A percentile compares a stretch with the other conserved stretches of the same genome.
phyloP scores from a whole-genome alignment of 2,113 vertebrate species.

The Pterocles burchelli region DNA sequence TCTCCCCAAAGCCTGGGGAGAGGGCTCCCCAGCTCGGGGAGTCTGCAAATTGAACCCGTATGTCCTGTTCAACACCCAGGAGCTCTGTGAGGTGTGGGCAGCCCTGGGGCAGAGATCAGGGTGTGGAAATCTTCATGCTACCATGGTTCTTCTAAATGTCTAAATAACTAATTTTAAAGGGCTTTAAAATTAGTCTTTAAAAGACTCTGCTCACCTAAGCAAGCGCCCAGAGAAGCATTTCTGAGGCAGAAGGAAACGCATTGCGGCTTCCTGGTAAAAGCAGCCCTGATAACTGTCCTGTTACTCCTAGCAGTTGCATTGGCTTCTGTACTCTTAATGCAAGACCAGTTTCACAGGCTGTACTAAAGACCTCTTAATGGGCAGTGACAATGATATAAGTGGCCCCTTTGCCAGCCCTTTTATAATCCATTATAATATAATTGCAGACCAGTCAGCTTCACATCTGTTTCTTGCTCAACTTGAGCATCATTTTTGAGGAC shows the following conservation, averaged over 20 bases:
- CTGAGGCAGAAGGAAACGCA: not conserved
- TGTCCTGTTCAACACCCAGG: not conserved
- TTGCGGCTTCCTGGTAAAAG: not conserved
- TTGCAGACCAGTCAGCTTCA: not conserved
- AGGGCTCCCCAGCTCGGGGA: not conserved
- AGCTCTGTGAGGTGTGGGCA: not conserved
- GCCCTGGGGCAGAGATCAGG: not conserved
- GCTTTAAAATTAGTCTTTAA: not conserved
- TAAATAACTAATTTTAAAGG: not conserved
- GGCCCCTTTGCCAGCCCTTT: not conserved
- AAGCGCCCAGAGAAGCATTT: not conserved
- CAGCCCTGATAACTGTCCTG: not conserved
- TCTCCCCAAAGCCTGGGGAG: not conserved
- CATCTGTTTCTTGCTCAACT: slow-evolving; percentile 12
- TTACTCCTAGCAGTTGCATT: not conserved
- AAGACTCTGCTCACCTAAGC: not conserved
- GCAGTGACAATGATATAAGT: not conserved
- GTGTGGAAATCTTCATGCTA: not conserved
- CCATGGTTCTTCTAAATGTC: not conserved
- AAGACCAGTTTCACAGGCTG: not conserved
- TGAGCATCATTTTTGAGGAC: not conserved
- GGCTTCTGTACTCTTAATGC: slow-evolving; percentile 4
- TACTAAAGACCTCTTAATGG: not conserved
- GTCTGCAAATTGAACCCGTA: not conserved
- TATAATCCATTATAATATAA: slow-evolving; percentile 7